A percentile compares a stretch with the other conserved stretches of the same genome.
Evolutionary conservation across 2,113 vertebrate genomes (phyloP).

Genomic region (Brachypodius melanocephalos): DNA sequence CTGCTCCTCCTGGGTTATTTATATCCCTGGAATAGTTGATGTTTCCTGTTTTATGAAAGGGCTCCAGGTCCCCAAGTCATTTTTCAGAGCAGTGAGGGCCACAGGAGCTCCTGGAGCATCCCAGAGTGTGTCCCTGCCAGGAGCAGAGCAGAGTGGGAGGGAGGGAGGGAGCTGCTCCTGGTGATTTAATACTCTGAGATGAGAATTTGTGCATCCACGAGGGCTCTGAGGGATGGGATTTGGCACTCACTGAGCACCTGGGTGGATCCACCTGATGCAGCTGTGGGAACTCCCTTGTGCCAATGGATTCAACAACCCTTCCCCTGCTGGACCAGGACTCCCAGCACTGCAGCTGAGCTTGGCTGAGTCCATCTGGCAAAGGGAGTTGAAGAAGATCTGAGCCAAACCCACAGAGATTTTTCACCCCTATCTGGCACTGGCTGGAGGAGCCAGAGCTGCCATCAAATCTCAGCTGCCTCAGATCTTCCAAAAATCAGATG

Average conservation of each 20-base stretch:
- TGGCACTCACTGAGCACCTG: neutral
- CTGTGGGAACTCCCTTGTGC: neutral
- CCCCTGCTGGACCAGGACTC: neutral
- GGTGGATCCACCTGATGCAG: neutral
- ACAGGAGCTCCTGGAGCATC: neutral
- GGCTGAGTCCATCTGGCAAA: neutral
- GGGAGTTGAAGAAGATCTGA: neutral
- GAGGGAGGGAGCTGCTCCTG: neutral
- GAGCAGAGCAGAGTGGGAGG: neutral
- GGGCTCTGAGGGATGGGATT: neutral
- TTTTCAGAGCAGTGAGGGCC: neutral
- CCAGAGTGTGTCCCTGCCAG: neutral
- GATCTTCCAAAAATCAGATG: neutral
- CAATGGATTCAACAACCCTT: neutral
- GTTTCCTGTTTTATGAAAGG: constrained; percentile 68
- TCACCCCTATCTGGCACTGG: neutral
- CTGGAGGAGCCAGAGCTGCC: neutral
- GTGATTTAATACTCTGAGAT: neutral
- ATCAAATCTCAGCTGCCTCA: neutral
- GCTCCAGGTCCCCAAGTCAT: constrained; percentile 29
- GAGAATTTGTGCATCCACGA: neutral
- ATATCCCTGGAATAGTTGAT: constrained; percentile 63
- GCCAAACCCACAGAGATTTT: neutral
- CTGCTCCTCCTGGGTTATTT: constrained; percentile 60
- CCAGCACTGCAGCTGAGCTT: neutral